Evolutionary conservation across 2,797 vertebrate species (phyloP).

Genomic region (Esox lucius): DNA sequence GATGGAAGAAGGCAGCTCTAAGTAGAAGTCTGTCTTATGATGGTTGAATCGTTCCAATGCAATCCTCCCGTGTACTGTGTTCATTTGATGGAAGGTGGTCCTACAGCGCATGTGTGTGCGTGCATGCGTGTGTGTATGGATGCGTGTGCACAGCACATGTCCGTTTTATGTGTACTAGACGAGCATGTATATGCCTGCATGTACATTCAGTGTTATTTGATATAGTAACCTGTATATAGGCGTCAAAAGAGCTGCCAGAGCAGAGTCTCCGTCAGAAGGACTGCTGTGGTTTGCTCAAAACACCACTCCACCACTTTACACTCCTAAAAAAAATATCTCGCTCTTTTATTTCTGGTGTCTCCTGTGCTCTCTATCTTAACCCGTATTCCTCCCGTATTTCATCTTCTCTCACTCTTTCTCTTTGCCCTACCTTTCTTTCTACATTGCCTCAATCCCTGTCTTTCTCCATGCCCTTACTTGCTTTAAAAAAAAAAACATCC

Average conservation of each 20-base stretch:
- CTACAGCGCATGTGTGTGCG: neutral
- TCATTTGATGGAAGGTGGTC: neutral
- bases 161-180: conserved; percentile 8
- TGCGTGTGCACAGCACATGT: neutral
- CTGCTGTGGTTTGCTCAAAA: neutral
- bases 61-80: conserved; percentile 2
- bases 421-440: no score
- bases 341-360: neutral
- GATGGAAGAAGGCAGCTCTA: conserved; percentile 28
- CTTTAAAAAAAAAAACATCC: no score
- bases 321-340: neutral
- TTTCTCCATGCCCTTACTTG: neutral
- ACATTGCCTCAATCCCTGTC: no score
- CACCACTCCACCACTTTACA: neutral
- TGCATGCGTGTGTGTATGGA: neutral
- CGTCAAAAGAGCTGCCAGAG: conserved; percentile 31
- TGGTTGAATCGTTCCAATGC: conserved; percentile 9
- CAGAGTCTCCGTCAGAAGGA: neutral
- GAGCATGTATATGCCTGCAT: neutral
- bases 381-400: neutral
- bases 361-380: neutral
- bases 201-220: conserved; percentile 14
- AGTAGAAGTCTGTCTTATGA: conserved; percentile 40
- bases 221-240: conserved; percentile 35
- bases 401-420: neutral